Base-by-base conservation (phyloP, 2,797 vertebrate genomes). In the Etheostoma perlongum region DNA sequence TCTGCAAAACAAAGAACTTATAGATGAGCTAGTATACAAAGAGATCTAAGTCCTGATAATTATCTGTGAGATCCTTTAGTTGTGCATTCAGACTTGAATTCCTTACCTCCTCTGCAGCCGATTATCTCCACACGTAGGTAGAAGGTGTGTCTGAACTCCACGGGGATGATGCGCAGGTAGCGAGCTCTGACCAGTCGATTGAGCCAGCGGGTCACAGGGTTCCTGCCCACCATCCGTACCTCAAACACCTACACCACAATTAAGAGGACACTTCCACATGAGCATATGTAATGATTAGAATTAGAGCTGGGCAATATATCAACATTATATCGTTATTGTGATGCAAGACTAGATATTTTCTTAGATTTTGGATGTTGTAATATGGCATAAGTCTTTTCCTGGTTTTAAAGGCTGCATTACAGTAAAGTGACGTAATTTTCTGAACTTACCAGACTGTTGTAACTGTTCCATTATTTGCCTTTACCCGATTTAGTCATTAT, bases 71-170 rank as follows among this genome's bases (percentile, higher is more conserved):
- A 40, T 25, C 3, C 16, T 62, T 42, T 19, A 3, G 5, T 18
- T 60, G 12, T 36, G n/a, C 2, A 4, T 53, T 23, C 19, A 4
- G 15, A 40, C 10, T 27, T 36, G 2, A 30, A n/a, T 25, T n/a
- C 10, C 44, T 77, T 72, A 96, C 96, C 94, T 84, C 89, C 95
- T 86, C 76, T 89, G 79, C 96, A 97, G 70, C 96, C 96, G 0
- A 96, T 85, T 54, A 95, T 88, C 85, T 97, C 96, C 7, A 87
- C 92, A 3, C 96, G 94, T 74, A 97, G 90, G 81, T 94, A 95
- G 69, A 96, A 95, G 1, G 90, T 94, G 78, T 94, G 94, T 36
- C 92, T 93, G 73, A 94, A 95, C 57, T 94, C 93, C 42, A 95
- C 83, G 0, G 96, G 95, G 62, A 96, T 83, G 47, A 97, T 91